Percentiles rank a stretch among this genome's conserved stretches.
Evolutionary conservation across 2,888 invertebrate species (phyloP).

Genomic region (Synanthedon tipuliformis): DNA sequence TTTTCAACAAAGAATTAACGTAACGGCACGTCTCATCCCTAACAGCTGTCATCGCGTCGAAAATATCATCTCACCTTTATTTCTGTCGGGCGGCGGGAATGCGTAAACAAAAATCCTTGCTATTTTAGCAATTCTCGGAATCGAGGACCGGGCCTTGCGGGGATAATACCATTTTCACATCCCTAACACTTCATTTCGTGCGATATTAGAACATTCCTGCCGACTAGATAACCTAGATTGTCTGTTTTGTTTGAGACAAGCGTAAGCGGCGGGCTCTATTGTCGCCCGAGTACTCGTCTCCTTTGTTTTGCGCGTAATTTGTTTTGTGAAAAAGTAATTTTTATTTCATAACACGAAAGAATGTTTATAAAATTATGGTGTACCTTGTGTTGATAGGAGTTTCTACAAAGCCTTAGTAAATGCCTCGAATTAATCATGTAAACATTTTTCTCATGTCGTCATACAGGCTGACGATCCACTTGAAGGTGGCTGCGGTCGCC

Average conservation of each 20-base stretch:
- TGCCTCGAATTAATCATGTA: no score
- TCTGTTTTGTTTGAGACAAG: neutral
- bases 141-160: constrained; percentile 14
- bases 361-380: no score
- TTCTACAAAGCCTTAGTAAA: no score
- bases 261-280: no score
- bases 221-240: constrained; percentile 4
- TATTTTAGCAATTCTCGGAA: constrained; percentile 23
- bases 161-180: constrained; percentile 15
- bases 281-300: no score
- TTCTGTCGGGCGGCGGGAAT: constrained; percentile 24
- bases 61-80: constrained; percentile 33
- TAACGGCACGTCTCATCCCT: constrained; percentile 10
- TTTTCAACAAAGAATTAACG: neutral
- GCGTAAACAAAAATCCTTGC: constrained; percentile 42
- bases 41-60: constrained; percentile 9
- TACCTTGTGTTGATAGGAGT: no score
- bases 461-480: no score
- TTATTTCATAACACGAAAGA: no score
- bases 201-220: constrained; percentile 21
- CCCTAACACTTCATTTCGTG: constrained; percentile 25
- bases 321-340: no score
- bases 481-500: no score
- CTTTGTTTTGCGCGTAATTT: no score
- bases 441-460: no score